A percentile compares a stretch with the other conserved stretches of the same genome.
Conservation (phyloP, 2,888 invertebrate genomes). For the Andrena bicolor region DNA sequence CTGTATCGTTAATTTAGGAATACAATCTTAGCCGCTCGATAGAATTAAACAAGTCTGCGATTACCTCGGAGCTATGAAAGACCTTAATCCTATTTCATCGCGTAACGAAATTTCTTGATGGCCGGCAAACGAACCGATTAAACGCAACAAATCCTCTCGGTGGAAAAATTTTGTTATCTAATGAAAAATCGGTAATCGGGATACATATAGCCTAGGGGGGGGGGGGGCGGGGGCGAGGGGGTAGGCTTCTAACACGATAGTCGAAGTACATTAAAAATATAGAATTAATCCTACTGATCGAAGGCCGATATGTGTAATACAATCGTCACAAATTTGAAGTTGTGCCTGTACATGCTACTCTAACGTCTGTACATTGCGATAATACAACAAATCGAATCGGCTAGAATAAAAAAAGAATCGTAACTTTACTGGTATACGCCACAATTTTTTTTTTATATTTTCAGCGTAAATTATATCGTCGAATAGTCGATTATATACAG, state of each 20-base stretch:
- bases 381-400: slow-evolving; percentile 48
- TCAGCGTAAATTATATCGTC: slow-evolving; percentile 37
- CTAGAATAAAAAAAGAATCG: slow-evolving; percentile 34
- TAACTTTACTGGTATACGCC: slow-evolving; percentile 26
- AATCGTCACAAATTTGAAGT: slow-evolving; percentile 54
- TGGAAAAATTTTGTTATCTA: slow-evolving; percentile 19
- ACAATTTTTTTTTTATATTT: neutral
- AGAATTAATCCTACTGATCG: slow-evolving; percentile 61
- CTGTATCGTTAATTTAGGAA: slow-evolving; percentile 32
- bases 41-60: slow-evolving; percentile 53
- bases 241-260: slow-evolving; percentile 39
- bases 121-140: slow-evolving; percentile 13
- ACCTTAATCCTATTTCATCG: slow-evolving; percentile 19
- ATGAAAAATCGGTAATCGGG: slow-evolving; percentile 20
- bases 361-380: slow-evolving; percentile 57
- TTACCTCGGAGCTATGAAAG: slow-evolving; percentile 33
- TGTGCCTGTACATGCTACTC: slow-evolving; percentile 52
- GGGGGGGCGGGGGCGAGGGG: neutral
- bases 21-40: slow-evolving; percentile 26
- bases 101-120: slow-evolving; percentile 11
- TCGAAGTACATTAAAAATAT: slow-evolving; percentile 50
- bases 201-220: slow-evolving; percentile 15
- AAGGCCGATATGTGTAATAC: slow-evolving; percentile 65
- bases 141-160: slow-evolving; percentile 1
- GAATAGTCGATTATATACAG: slow-evolving; percentile 55